phyloP scores from a whole-genome alignment of 2,888 invertebrate genomes.

The Isoperla grammatica region DNA sequence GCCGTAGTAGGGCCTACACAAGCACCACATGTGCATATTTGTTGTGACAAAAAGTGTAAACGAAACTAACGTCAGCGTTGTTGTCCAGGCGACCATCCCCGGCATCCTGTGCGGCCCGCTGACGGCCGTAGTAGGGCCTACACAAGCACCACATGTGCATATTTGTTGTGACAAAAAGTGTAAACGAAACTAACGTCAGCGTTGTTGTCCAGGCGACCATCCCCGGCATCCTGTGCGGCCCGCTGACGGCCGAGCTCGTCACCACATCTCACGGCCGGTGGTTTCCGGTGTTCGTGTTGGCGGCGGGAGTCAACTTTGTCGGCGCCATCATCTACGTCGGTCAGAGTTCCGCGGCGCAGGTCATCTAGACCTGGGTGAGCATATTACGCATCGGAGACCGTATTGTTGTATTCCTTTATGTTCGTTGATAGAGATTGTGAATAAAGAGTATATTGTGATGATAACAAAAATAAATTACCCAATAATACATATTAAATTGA shows the following conservation, averaged over 20 bases:
- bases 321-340: slow-evolving; percentile 67
- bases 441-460: no score
- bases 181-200: background rate
- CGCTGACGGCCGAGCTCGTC: slow-evolving; percentile 66
- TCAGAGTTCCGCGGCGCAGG: slow-evolving; percentile 63
- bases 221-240: slow-evolving; percentile 70
- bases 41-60: no score
- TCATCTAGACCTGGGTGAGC: slow-evolving; percentile 38
- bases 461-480: no score
- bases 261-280: slow-evolving; percentile 63
- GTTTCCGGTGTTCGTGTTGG: slow-evolving; percentile 67
- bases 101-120: slow-evolving; percentile 69
- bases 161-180: no score
- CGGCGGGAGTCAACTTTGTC: slow-evolving; percentile 64
- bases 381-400: no score
- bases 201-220: slow-evolving; percentile 56
- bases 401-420: no score
- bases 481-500: no score
- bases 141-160: no score
- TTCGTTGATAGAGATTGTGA: no score
- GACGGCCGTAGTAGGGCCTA: slow-evolving; percentile 65
- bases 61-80: no score
- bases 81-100: slow-evolving; percentile 64
- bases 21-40: no score
- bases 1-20: slow-evolving; percentile 64